phyloP scores from a whole-genome alignment of 2,888 invertebrate genomes.

The Rhimphoctona megacephalus region DNA sequence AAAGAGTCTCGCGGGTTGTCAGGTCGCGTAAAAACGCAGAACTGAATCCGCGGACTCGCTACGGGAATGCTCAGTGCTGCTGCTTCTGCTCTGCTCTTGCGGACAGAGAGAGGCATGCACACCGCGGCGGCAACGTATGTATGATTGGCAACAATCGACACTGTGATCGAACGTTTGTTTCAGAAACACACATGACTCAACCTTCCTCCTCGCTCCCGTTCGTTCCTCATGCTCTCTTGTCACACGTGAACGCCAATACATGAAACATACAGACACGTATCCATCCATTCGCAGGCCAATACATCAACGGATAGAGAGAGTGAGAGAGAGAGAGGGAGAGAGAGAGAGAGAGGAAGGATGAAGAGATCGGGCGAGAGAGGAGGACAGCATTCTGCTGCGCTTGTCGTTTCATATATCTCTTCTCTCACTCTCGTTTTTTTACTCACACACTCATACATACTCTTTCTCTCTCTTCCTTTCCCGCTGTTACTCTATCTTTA shows the following conservation, averaged over 20 bases:
- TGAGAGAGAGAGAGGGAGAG: too few relatives aligned
- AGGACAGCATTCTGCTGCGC: conserved; percentile 38
- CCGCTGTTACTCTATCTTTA: conserved; percentile 45
- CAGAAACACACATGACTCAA: conserved; percentile 78
- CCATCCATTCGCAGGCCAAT: conserved; percentile 16
- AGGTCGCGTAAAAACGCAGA: conserved; percentile 83
- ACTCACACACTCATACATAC: conserved; percentile 50
- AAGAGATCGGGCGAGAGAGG: conserved; percentile 14
- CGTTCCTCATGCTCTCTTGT: background rate
- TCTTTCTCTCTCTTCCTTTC: conserved; percentile 64
- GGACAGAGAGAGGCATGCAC: conserved; percentile 65
- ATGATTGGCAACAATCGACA: conserved; percentile 85
- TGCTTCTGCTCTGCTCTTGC: conserved; percentile 52
- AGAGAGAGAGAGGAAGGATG: conserved; percentile 26
- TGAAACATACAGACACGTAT: background rate
- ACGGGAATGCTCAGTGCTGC: conserved; percentile 71
- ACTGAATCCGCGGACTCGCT: conserved; percentile 81
- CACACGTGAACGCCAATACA: background rate
- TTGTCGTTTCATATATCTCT: conserved; percentile 54
- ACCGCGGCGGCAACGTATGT: conserved; percentile 82
- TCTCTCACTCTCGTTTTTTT: conserved; percentile 36
- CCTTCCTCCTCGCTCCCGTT: conserved; percentile 47
- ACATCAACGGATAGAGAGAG: conserved; percentile 27
- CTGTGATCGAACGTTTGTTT: conserved; percentile 84
- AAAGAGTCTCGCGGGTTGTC: conserved; percentile 74